A percentile compares a stretch with the other conserved stretches of the same genome.
phyloP scores from a whole-genome alignment of 1,140 invertebrate species.

The Danaus melanippus region DNA sequence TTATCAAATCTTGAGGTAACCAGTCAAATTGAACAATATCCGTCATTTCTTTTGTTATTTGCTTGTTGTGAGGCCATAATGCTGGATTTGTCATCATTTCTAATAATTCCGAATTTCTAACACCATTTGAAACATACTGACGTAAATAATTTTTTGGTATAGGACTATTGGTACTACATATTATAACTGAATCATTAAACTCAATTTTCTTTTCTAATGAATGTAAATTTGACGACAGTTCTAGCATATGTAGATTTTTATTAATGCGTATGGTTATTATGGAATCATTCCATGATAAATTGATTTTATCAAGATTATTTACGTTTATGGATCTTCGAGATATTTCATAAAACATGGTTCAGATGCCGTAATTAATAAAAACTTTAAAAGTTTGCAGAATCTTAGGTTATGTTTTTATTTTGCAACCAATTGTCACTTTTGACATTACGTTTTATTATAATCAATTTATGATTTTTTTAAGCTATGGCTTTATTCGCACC shows the following conservation, averaged over 20 bases:
- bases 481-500: no score
- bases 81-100: constrained; percentile 44
- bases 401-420: no score
- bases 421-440: background rate
- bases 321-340: constrained; percentile 31
- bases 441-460: background rate
- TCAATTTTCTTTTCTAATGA: constrained; percentile 48
- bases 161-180: constrained; percentile 33
- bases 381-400: no score
- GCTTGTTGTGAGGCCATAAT: constrained; percentile 46
- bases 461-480: background rate
- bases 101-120: constrained; percentile 40
- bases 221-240: constrained; percentile 41
- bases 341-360: constrained; percentile 36
- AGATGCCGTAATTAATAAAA: no score
- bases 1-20: constrained; percentile 35
- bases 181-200: constrained; percentile 29
- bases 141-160: constrained; percentile 28
- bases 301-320: constrained; percentile 38
- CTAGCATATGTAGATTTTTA: constrained; percentile 38
- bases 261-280: constrained; percentile 29
- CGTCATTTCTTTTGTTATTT: constrained; percentile 36
- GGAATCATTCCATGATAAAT: constrained; percentile 35
- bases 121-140: constrained; percentile 27
- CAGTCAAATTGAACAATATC: constrained; percentile 30